Percentiles rank a stretch among this genome's conserved stretches.
phyloP scores from a whole-genome alignment of 2,888 invertebrate genomes.

The Aplocera efformata region DNA sequence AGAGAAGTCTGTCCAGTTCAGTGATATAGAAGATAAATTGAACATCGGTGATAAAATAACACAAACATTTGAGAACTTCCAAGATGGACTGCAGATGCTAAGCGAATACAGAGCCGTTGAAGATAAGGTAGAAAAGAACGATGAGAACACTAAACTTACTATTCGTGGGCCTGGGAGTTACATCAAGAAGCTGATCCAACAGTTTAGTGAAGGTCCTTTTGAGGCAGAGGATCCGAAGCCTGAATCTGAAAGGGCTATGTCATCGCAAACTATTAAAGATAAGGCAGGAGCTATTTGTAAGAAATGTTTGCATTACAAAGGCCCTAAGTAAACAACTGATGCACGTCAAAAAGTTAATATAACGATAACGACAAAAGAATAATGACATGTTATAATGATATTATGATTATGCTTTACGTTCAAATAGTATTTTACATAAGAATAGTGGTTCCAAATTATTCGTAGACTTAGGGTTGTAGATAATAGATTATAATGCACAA shows the following conservation, averaged over 20 bases:
- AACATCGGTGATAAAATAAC: constrained; percentile 61
- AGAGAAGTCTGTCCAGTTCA: constrained; percentile 43
- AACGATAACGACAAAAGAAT: too few relatives aligned
- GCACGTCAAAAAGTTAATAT: constrained; percentile 3
- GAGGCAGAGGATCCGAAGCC: constrained; percentile 62
- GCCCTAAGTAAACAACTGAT: constrained; percentile 48
- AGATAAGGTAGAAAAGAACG: constrained; percentile 37
- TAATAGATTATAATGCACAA: constrained; percentile 12
- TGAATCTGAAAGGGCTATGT: constrained; percentile 58
- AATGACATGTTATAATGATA: neutral
- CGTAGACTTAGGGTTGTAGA: constrained; percentile 6
- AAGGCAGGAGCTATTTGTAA: constrained; percentile 75
- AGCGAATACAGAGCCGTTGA: constrained; percentile 45
- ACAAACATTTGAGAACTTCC: constrained; percentile 62
- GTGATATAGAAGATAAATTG: constrained; percentile 57
- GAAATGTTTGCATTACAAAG: constrained; percentile 75
- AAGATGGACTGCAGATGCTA: constrained; percentile 61
- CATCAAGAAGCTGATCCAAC: constrained; percentile 72
- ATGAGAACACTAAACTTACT: constrained; percentile 56
- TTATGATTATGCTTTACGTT: constrained; percentile 7
- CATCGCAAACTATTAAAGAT: constrained; percentile 58
- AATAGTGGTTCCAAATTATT: constrained; percentile 2
- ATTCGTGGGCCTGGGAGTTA: constrained; percentile 71
- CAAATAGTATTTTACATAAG: constrained; percentile 13
- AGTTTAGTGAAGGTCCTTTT: constrained; percentile 72